Base-by-base conservation (phyloP, 1,140 invertebrate genomes). In the Drosophila athabasca region DNA sequence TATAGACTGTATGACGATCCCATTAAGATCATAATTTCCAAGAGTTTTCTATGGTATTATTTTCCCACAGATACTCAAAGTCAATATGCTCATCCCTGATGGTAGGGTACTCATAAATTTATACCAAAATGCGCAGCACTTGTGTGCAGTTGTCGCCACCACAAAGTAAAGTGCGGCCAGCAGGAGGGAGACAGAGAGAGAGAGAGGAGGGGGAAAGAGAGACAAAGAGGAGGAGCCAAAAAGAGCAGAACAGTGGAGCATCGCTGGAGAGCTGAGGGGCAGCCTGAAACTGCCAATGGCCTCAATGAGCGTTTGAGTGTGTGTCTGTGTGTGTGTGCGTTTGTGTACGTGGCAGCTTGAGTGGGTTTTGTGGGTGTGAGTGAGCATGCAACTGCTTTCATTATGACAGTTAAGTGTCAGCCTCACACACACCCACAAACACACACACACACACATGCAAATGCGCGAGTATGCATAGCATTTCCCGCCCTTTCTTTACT, bases 131-230 rank as follows among this genome's bases (percentile, higher is more conserved):
- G 82, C 70, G 75, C 66, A 79, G 66, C 83, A 82, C 82, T 79
- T 79, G 65, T 79, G 70, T 76, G 82, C 82, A 82, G 66, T 88
- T 88, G 69, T 68, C 65, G 79, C 62, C 59, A 65, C 69, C 83
- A 53, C 83, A 82, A 71, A 77, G 71, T 74, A 69, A 70, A 69
- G 67, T 43, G 64, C 48, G 8, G 31, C 24, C 24, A 13, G 35
- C 35, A 11, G 35, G 3, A 9, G 3, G 9, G 8, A 41, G 46
- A 48, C 51, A 62, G 29, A 50, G 31, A 15, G 24, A 43, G 43
- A 54, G 60, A 31, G 48, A 31, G 35, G 24, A n/a, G n/a, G n/a
- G n/a, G n/a, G n/a, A n/a, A n/a, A n/a, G 41, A 29, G 15, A 41
- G 41, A n/a, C 54, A 54, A 49, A 49, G 22, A 4, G 15, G 6